phyloP scores from a whole-genome alignment of 2,797 vertebrate genomes.

The Myotis planiceps region DNA sequence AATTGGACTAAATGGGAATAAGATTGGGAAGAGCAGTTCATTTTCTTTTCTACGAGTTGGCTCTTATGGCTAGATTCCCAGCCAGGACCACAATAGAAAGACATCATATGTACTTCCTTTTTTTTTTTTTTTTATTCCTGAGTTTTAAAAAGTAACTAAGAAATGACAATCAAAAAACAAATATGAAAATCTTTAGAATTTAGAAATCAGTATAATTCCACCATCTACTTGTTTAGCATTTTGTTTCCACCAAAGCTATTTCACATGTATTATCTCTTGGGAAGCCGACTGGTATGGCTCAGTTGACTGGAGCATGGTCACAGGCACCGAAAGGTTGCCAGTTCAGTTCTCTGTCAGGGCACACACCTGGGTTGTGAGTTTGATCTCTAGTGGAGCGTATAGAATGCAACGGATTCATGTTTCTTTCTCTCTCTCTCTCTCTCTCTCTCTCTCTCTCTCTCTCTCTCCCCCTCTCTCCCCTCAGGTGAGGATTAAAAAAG shows the following conservation, averaged over 20 bases:
- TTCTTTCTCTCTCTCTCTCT: not conserved
- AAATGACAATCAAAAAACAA: conserved; percentile 32
- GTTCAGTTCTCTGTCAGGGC: not conserved
- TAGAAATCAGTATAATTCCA: conserved; percentile 1
- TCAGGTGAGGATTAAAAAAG: not conserved
- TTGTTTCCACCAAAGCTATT: conserved; percentile 14
- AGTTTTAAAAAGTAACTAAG: conserved; percentile 8
- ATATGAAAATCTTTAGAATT: conserved; percentile 45
- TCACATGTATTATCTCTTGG: conserved; percentile 8
- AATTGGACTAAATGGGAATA: not conserved
- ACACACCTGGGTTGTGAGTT: not conserved
- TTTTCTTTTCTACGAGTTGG: conserved; percentile 16
- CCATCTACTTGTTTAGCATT: not conserved
- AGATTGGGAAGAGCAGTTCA: conserved; percentile 1
- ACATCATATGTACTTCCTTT: not conserved
- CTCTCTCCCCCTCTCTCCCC: no score
- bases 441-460: no score
- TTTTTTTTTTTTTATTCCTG: not conserved
- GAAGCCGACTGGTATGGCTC: not conserved
- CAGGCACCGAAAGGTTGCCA: not conserved
- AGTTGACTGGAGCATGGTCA: not conserved
- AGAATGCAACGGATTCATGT: not conserved
- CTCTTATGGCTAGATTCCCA: conserved; percentile 18
- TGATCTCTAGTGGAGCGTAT: not conserved
- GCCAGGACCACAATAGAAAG: conserved; percentile 42